Evolutionary conservation across 1,140 invertebrate genomes (phyloP), one percentile per base, ranked within the genome.

Genomic region (Ladona fulva): DNA sequence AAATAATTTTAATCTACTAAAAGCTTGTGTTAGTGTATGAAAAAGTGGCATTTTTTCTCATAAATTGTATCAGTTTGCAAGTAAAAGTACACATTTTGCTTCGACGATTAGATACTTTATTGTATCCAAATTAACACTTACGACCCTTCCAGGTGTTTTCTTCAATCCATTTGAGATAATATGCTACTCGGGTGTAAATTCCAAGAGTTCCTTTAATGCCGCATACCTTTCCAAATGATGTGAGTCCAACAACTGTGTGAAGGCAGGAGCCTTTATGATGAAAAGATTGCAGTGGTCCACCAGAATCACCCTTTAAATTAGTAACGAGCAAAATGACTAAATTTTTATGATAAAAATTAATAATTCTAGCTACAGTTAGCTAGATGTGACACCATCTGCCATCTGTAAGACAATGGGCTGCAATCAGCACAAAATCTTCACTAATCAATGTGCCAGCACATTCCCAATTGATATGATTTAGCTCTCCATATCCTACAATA

Each of bases 131-230:
- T 37, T 37, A 37, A 37, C 8, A 37, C 29, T 37, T 8, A 37
- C 29, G 29, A 37, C 29, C 29, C 29, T 37, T 37, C 92, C 92
- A 93, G 0, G 93, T 91, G 25, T 88, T 84, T 11, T 83, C 80
- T 83, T 93, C 92, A 76, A 95, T 93, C 93, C 93, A 95, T 78
- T 91, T 89, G 19, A 94, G 80, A 81, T 91, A 94, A 42, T 85
- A 84, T n/a, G 87, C 87, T 5, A 94, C 87, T 42, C 90, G 86
- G 0, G 90, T 92, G 82, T 94, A 94, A 11, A 94, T 87, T 0
- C 89, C 91, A 0, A 92, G 92, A 42, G 85, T 81, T 80, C 85
- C 85, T 1, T 84, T 80, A 19, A 86, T 86, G 10, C 90, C 91
- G 81, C 92, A 93, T 44, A 85, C 85, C 79, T 88, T 86, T 0